Evolutionary conservation across 2,797 vertebrate genomes (phyloP), one percentile per base, ranked within the genome.

Genomic region (Streptopelia turtur): DNA sequence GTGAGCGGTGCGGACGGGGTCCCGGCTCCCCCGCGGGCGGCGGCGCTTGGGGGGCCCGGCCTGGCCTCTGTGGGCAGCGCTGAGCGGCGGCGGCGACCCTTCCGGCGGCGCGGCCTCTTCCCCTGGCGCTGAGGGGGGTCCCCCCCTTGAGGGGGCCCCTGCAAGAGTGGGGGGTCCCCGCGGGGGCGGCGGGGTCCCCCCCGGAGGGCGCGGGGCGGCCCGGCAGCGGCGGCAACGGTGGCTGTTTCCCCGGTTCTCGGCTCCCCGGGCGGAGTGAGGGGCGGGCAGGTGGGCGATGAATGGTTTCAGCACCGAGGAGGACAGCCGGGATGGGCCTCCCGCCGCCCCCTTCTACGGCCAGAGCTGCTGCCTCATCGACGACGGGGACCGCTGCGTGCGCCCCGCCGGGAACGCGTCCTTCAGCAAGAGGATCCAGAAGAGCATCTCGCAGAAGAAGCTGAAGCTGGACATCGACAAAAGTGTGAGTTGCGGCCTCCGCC

Each of bases 381-480:
- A 99, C 97, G 99, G 99, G 16, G 99, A 99, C 97, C 99, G 99
- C 86, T 99, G 99, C 96, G 98, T 98, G 94, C 98, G 99, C 66
- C 97, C 99, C 5, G 99, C 99, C 64, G 99, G 99, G 94, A 99
- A 99, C 98, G 99, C 99, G 97, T 99, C 99, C 98, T 99, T 99
- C 98, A 99, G 99, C 97, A 99, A 99, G 97, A 97, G 99, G 96
- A 99, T 99, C 96, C 99, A 99, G 98, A 99, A 99, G 96, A 99
- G 99, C 98, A 99, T 99, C 91, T 99, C 99, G 4, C 99, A 99
- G 98, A 99, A 99, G 98, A 99, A 99, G 90, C 99, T 99, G 78
- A 99, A 99, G 71, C 98, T 99, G 97, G 99, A 99, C 98, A 99
- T 99, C 94, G 99, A 99, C 97, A 99, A 99, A 96, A 99, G 98